Base-by-base conservation (phyloP, 2,888 invertebrate genomes). In the Epirrhoe alternata region DNA sequence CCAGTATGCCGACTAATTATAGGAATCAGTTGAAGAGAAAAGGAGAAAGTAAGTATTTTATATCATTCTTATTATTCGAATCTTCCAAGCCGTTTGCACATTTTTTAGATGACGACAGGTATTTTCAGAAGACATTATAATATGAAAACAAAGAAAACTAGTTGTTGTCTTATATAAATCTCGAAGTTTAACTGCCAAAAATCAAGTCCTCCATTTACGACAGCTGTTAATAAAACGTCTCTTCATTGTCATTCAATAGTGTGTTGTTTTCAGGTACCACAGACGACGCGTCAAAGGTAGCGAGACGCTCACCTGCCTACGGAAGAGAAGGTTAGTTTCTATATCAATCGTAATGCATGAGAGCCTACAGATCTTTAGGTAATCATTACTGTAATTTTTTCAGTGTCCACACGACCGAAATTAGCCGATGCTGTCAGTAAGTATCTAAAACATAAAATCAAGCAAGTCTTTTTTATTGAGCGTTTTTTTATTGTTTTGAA, bases 11-110 rank as follows among this genome's bases (percentile, higher is more conserved):
- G 12, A 75, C 69, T 61, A 82, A 82, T 52, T 82, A 75, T 66
- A 83, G 82, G 61, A 72, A 58, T 54, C 66, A 76, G 69, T 24
- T 74, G 66, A 90, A 90, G 76, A 79, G 89, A 49, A 75, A 77
- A 12, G 80, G 77, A 5, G 74, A 81, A 87, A 91, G 92, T 92
- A 85, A 87, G 88, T 16, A 3, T 7, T 31, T 30, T n/a, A n/a
- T 12, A 42, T 42, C 4, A 12, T 42, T 42, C 12, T 42, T 42
- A 4, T 38, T 7, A 2, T 4, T 12, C 8, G 3, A 42, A 12
- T 12, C 38, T 42, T 33, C 5, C 33, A 33, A 12, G 5, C 38
- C 12, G 12, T 12, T 10, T 42, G 12, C 7, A 4, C 6, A 8
- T 7, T 35, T 10, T 35, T 35, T 35, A 24, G 24, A 24, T 24